These are phyloP conservation scores for Opisthograptis luteolata DNA, from an alignment of 2,888 invertebrate genomes.

Conservation along the genomic window DNA sequence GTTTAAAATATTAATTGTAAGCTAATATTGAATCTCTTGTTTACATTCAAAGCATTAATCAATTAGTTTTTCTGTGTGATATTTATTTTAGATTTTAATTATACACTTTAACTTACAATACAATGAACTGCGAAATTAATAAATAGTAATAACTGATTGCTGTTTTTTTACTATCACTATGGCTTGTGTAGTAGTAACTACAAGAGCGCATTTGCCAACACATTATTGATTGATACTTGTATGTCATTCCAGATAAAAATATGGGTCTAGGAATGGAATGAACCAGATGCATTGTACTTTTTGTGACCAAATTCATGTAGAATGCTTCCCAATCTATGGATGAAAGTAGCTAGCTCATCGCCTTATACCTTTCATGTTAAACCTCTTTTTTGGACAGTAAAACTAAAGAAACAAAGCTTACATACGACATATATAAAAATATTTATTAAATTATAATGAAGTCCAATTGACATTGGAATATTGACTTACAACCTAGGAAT, in stretches of 20 bases:
- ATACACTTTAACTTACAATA: slow-evolving; percentile 19
- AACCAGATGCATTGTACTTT: no score
- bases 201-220: no score
- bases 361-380: no score
- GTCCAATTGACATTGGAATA: slow-evolving; percentile 36
- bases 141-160: not conserved
- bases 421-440: slow-evolving; percentile 53
- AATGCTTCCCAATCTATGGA: no score
- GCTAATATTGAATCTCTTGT: slow-evolving; percentile 27
- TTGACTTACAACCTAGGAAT: slow-evolving; percentile 40
- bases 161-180: not conserved
- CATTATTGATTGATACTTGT: no score
- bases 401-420: slow-evolving; percentile 9
- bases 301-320: no score
- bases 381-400: no score
- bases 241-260: no score
- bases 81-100: slow-evolving; percentile 23
- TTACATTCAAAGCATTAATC: slow-evolving; percentile 18
- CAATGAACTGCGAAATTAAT: slow-evolving; percentile 20
- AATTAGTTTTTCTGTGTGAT: slow-evolving; percentile 29
- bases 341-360: no score
- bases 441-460: slow-evolving; percentile 64
- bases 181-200: no score
- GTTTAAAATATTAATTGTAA: not conserved
- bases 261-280: no score